phyloP scores from a whole-genome alignment of 2,888 invertebrate species.

The Notodonta dromedarius region DNA sequence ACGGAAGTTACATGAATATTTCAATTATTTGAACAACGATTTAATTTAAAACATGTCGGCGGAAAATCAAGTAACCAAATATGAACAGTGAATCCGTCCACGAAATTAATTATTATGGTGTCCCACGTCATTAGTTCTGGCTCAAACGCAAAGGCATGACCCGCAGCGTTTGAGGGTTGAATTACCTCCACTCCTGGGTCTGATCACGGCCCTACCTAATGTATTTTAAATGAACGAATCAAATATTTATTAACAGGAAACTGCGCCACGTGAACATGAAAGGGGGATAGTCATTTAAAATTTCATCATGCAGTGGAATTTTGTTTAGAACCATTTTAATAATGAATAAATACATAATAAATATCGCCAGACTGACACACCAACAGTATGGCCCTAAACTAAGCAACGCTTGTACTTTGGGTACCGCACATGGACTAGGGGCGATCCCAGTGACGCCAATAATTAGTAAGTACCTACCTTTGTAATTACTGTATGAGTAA shows the following conservation, averaged over 20 bases:
- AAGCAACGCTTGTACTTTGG: no score
- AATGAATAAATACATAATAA: no score
- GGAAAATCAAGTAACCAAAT: constrained; percentile 32
- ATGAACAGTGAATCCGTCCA: constrained; percentile 22
- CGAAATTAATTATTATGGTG: constrained; percentile 38
- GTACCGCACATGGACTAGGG: no score
- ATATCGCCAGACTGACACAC: no score
- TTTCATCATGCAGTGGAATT: constrained; percentile 54
- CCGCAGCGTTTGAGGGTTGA: constrained; percentile 23
- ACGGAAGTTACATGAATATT: constrained; percentile 5
- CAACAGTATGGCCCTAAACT: no score
- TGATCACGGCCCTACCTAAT: constrained; percentile 63
- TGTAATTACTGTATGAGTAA: no score
- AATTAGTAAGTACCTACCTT: no score
- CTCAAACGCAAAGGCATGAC: constrained; percentile 11
- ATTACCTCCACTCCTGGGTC: constrained; percentile 59
- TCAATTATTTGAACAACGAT: constrained; percentile 9
- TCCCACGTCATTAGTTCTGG: constrained; percentile 25
- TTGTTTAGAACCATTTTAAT: constrained; percentile 24
- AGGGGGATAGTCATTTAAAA: constrained; percentile 52
- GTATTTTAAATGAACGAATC: constrained; percentile 73
- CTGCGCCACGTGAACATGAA: constrained; percentile 57
- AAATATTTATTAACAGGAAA: constrained; percentile 61
- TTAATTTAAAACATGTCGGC: constrained; percentile 33
- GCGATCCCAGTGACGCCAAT: no score